Evolutionary conservation across 1,140 invertebrate genomes (phyloP), one percentile per base, ranked within the genome.

Genomic region (Aleiodes sp.): DNA sequence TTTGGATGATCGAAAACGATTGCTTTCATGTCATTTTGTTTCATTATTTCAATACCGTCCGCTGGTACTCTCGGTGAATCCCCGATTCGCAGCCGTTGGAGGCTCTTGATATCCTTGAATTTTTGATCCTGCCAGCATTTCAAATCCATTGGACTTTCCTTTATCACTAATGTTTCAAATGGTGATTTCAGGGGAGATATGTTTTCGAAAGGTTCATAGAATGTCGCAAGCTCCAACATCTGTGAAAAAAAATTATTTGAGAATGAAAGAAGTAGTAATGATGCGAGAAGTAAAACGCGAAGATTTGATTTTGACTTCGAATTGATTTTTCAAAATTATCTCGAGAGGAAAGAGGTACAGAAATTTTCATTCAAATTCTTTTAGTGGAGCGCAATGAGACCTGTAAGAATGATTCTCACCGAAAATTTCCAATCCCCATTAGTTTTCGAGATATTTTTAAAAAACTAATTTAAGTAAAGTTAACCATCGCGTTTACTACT

Each of bases 11-110:
- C 4, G 24, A 4, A 61, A 59, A 43, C 43, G n/a, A n/a, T 68
- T 52, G 9, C 9, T 1, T 52, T 52, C 14, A 52, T 52, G 16
- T 29, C 10, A 7, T 59, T 12, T 69, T 60, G n/a, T 26, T 37
- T 56, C 19, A 62, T 21, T 28, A 61, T 41, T 24, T 56, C 35
- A 37, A 26, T 72, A 84, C 83, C 80, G 77, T 78, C 73, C 2
- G 77, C 68, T 28, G 76, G 74, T 7, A 82, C 62, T 21, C 70
- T 74, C 2, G 76, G 75, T n/a, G 64, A 73, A 31, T 77, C 77
- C 43, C 77, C 78, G 24, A 78, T 70, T 12, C 75, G 73, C n/a
- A 82, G 57, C 9, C 82, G 73, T 62, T 80, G 75, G 16, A 82
- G 63, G 4, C 61, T 68, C 12, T 33, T 61, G 6, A 60, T 35